Base-by-base conservation (phyloP, 2,888 invertebrate species). In the Perdita meconis region DNA sequence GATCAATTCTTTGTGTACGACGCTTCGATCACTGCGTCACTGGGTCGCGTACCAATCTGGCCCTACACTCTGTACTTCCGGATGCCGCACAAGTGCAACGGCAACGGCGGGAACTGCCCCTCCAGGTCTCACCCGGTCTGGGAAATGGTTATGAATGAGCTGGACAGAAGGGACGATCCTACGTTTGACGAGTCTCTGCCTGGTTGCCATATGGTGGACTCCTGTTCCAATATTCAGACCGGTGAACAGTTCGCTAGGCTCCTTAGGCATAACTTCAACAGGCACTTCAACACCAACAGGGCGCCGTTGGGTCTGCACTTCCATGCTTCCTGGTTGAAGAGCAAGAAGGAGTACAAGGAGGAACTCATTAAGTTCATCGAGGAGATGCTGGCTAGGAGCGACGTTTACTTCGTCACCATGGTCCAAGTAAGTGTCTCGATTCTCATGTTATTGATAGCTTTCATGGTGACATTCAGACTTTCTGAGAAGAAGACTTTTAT, bases 91-190 rank as follows among this genome's bases (percentile, higher is more conserved):
- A 97, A 97, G 92, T 98, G 98, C 92, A 97, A 97, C 92, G 97
- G 97, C 80, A 98, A 98, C 91, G 97, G 97, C 16, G 97, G 97
- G 91, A 98, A 98, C 92, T 98, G 98, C 89, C 98, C 98, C 24
- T 96, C 96, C 57, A 87, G 92, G 80, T 97, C 97, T 88, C 98
- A 98, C 89, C 97, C 98, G 30, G 97, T 98, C 50, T 98, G 98
- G 98, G 98, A 98, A 93, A 98, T 98, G 95, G 98, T 98, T 63
- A 97, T 98, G 97, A 98, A 98, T 91, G 98, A 98, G 92, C 93
- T 98, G 86, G 98, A 98, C 93, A 95, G 98, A 92, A 95, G 98
- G 92, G 98, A 98, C 92, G 98, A 98, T 90, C 98, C 98, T 3
- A 97, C 97, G 4, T 98, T 98, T 92, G 98, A 98, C 90, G 98